Conservation (phyloP, 2,888 invertebrate genomes). For the Pediacus dermestoides region DNA sequence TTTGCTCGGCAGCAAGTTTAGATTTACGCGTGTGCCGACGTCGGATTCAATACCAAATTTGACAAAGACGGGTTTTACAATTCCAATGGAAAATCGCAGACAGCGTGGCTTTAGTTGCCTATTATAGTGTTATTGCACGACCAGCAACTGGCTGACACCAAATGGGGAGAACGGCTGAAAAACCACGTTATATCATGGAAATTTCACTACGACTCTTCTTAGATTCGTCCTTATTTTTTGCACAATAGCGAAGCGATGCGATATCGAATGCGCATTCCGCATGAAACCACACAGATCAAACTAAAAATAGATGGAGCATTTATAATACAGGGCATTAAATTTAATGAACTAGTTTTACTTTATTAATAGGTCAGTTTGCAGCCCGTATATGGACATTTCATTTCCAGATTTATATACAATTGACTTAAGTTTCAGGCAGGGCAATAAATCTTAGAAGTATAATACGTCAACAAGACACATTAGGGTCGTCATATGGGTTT, state of each 20-base stretch:
- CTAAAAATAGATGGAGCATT: too few relatives aligned
- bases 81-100: slow-evolving; percentile 48
- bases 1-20: slow-evolving; percentile 39
- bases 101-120: slow-evolving; percentile 49
- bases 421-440: too few relatives aligned
- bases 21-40: slow-evolving; percentile 47
- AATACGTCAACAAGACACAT: too few relatives aligned
- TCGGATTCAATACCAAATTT: slow-evolving; percentile 50
- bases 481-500: too few relatives aligned
- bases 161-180: slow-evolving; percentile 46
- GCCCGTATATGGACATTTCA: too few relatives aligned
- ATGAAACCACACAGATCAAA: too few relatives aligned
- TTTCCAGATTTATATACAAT: too few relatives aligned
- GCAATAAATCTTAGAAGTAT: too few relatives aligned
- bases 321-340: too few relatives aligned
- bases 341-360: too few relatives aligned
- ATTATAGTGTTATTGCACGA: slow-evolving; percentile 47
- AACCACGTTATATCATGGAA: slow-evolving; percentile 47
- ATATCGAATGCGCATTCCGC: too few relatives aligned
- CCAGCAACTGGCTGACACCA: slow-evolving; percentile 38
- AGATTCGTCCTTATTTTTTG: slow-evolving; percentile 30
- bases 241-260: slow-evolving; percentile 19
- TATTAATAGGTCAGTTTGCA: too few relatives aligned
- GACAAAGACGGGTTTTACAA: slow-evolving; percentile 48
- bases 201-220: slow-evolving; percentile 38